A percentile compares a stretch with the other conserved stretches of the same genome.
Evolutionary conservation across 2,113 vertebrate species (phyloP).

Genomic region (Zosterops pallidus): DNA sequence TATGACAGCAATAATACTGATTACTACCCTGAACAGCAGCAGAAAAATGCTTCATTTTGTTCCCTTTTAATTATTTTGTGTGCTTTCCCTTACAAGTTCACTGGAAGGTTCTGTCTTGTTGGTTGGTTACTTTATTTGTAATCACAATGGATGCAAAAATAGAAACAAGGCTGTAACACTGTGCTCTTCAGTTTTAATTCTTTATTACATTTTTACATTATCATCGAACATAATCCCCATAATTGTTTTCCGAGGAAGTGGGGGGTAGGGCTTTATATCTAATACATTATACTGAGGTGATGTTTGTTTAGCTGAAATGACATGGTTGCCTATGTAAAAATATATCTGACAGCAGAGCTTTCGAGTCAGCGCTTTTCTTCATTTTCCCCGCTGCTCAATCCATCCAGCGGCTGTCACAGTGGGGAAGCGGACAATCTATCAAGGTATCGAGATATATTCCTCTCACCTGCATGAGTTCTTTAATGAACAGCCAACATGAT

Average conservation of each 20-base stretch:
- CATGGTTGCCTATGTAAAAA: conserved; percentile 96
- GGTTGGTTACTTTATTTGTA: conserved; percentile 72
- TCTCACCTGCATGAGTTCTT: conserved; percentile 99
- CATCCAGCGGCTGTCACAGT: conserved; percentile 99
- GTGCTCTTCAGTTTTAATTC: conserved; percentile 80
- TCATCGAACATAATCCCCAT: conserved; percentile 79
- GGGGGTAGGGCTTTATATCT: conserved; percentile 80
- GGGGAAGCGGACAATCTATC: conserved; percentile 99
- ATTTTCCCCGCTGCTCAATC: conserved; percentile 97
- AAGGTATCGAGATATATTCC: conserved; percentile 99
- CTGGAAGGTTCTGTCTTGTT: conserved; percentile 71
- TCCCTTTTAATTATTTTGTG: conserved; percentile 76
- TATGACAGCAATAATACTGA: conserved; percentile 74
- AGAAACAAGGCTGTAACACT: conserved; percentile 67
- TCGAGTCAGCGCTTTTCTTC: conserved; percentile 96
- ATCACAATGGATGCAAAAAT: conserved; percentile 68
- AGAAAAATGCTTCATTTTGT: conserved; percentile 67
- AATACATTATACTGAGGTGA: conserved; percentile 81
- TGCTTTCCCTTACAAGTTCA: conserved; percentile 67
- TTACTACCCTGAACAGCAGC: conserved; percentile 53
- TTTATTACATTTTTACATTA: conserved; percentile 81
- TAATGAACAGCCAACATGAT: conserved; percentile 99
- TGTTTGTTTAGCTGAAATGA: conserved; percentile 91
- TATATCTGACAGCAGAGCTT: conserved; percentile 94
- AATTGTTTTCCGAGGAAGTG: conserved; percentile 80